Evolutionary conservation across 2,113 vertebrate genomes (phyloP).

Genomic region (Arizona elegans): DNA sequence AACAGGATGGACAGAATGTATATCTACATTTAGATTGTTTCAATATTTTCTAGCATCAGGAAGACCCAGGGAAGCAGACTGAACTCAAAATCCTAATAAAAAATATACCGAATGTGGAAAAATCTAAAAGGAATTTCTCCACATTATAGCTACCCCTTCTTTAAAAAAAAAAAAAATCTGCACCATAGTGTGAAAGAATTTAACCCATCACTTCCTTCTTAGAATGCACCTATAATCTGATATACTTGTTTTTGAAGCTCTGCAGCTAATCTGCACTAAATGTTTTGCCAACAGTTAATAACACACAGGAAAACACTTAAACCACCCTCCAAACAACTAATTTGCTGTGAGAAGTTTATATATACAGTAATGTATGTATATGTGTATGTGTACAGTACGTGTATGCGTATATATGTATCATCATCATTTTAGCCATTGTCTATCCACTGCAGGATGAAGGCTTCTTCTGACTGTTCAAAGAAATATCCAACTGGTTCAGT

Average conservation of each 20-base stretch:
- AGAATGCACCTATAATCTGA: neutral
- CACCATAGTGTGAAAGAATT: neutral
- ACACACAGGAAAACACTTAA: neutral
- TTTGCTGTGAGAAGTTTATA: neutral
- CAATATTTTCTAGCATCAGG: no score
- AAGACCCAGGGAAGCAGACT: neutral
- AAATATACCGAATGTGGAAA: neutral
- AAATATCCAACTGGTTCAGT: no score
- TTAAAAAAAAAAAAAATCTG: neutral
- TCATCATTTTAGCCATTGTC: no score
- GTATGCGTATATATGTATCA: no score
- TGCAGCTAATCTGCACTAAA: neutral
- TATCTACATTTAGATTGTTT: neutral
- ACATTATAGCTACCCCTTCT: neutral
- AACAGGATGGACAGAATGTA: no score
- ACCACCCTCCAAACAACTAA: neutral
- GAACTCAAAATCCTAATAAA: neutral
- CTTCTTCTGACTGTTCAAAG: no score
- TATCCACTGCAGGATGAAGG: no score
- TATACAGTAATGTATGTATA: neutral
- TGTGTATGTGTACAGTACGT: neutral
- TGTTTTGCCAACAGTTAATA: neutral
- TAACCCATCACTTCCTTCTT: neutral
- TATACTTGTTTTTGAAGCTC: neutral
- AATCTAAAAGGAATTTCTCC: neutral